Evolutionary conservation across 2,797 vertebrate genomes (phyloP).

Genomic region (Semaprochilodus insignis): DNA sequence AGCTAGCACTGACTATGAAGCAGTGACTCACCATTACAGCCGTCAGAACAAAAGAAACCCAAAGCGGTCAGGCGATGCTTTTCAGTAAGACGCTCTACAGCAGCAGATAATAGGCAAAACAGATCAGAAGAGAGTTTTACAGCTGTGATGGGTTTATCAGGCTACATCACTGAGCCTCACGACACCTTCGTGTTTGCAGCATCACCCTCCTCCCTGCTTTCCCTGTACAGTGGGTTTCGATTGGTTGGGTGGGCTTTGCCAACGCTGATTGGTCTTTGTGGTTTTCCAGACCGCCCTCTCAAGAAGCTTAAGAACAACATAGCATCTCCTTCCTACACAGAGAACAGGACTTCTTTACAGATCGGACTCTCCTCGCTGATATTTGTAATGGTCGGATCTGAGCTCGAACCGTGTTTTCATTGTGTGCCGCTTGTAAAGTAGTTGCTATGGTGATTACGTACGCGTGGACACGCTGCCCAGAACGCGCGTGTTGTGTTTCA

Average conservation of each 20-base stretch:
- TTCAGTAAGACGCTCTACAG: neutral
- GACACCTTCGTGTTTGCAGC: neutral
- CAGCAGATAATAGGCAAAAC: neutral
- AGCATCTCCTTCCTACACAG: no score
- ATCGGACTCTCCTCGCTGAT: neutral
- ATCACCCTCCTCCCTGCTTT: neutral
- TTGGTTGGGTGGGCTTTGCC: slow-evolving; percentile 9
- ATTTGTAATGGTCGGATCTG: neutral
- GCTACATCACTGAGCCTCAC: slow-evolving; percentile 5
- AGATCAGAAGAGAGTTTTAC: neutral
- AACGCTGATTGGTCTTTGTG: slow-evolving; percentile 30
- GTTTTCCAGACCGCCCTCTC: neutral
- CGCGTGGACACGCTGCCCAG: neutral
- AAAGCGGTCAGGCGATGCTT: neutral
- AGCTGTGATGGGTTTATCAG: neutral
- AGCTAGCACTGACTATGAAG: neutral
- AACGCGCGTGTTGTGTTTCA: no score
- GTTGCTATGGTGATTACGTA: neutral
- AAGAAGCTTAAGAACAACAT: neutral
- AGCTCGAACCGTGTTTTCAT: neutral
- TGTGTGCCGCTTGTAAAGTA: neutral
- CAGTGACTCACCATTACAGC: slow-evolving; percentile 43
- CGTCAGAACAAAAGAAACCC: neutral
- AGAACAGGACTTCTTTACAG: neutral
- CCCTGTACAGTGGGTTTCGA: neutral